Evolutionary conservation across 2,113 vertebrate genomes (phyloP).

Genomic region (Ammospiza caudacuta): DNA sequence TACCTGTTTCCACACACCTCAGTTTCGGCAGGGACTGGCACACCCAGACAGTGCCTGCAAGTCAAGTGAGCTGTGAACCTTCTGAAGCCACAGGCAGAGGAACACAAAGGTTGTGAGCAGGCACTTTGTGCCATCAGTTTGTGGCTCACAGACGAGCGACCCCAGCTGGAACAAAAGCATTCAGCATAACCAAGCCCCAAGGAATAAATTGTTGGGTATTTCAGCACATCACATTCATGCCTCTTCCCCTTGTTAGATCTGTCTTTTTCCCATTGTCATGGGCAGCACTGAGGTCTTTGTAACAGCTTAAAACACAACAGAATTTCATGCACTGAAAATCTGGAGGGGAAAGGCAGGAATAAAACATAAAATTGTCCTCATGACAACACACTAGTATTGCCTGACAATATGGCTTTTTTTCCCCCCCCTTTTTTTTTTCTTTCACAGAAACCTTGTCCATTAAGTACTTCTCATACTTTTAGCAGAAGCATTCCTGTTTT

Average conservation of each 20-base stretch:
- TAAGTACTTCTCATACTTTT: background rate
- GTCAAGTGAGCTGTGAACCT: background rate
- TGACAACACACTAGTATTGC: background rate
- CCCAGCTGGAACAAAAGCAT: background rate
- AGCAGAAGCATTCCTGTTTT: background rate
- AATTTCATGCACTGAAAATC: background rate
- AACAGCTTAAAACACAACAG: background rate
- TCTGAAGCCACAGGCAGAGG: background rate
- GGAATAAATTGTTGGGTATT: background rate
- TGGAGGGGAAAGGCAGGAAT: conserved; percentile 13
- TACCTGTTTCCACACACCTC: background rate
- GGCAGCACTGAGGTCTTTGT: background rate
- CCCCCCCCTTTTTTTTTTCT: background rate
- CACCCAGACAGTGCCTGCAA: background rate
- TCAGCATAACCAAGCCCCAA: background rate
- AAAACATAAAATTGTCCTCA: background rate
- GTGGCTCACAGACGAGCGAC: background rate
- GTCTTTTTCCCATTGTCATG: background rate
- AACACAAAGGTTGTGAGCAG: background rate
- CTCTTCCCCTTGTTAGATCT: background rate
- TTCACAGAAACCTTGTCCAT: background rate
- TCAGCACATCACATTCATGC: background rate
- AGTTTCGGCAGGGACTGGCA: background rate
- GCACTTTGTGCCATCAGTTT: background rate
- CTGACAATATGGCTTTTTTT: background rate